These are phyloP conservation scores for Hyppa rectilinea DNA, from an alignment of 2,888 invertebrate species.

Conservation along the genomic window DNA sequence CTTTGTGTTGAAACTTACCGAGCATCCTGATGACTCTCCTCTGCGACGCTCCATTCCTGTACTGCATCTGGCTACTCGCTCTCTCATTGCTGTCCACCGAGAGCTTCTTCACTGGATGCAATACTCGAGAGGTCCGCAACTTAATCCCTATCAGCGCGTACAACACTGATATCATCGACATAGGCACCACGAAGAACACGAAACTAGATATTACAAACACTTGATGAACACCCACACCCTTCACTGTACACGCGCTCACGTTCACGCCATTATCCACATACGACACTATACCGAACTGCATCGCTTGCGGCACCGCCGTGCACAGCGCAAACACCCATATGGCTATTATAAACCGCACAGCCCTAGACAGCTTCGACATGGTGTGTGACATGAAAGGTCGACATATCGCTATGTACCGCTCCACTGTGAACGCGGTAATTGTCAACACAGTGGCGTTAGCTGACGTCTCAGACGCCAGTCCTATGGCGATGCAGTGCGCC, in stretches of 20 bases:
- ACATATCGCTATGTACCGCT: conserved; percentile 96
- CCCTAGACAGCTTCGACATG: conserved; percentile 95
- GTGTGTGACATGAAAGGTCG: conserved; percentile 96
- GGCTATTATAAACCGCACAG: conserved; percentile 93
- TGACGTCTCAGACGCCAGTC: conserved; percentile 96
- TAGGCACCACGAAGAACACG: conserved; percentile 96
- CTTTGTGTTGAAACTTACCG: conserved; percentile 89
- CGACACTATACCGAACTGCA: conserved; percentile 94
- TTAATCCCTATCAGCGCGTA: conserved; percentile 95
- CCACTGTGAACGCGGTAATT: conserved; percentile 97
- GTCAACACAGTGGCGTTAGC: conserved; percentile 96
- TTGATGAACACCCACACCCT: conserved; percentile 91
- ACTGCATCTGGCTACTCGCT: conserved; percentile 80
- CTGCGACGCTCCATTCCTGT: conserved; percentile 90
- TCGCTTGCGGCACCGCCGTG: conserved; percentile 94
- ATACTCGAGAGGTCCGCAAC: conserved; percentile 91
- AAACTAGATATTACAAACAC: conserved; percentile 95
- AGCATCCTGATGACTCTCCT: conserved; percentile 95
- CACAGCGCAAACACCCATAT: conserved; percentile 95
- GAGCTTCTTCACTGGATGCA: conserved; percentile 91
- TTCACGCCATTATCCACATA: conserved; percentile 86
- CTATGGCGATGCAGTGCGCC: conserved; percentile 93
- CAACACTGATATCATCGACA: conserved; percentile 96
- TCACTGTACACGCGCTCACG: conserved; percentile 90
- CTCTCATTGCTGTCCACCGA: conserved; percentile 86